These are phyloP conservation scores for Ammospiza nelsoni DNA, from an alignment of 2,113 vertebrate genomes.

Conservation along the genomic window DNA sequence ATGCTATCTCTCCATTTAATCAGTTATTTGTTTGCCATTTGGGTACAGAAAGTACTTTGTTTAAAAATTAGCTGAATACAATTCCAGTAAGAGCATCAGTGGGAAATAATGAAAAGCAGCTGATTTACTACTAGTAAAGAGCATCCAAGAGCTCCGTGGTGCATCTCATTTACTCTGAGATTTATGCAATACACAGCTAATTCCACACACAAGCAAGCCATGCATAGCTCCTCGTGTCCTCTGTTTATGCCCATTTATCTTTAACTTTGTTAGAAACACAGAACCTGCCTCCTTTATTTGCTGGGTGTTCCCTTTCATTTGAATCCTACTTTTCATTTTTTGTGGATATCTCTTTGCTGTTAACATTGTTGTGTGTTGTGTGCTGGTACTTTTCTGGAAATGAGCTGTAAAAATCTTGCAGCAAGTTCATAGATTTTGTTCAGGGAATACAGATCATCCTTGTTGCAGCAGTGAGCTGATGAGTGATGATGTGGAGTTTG, in stretches of 20 bases:
- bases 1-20: slow-evolving; percentile 47
- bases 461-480: background rate
- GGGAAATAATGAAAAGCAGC: background rate
- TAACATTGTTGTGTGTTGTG: background rate
- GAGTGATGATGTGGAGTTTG: background rate
- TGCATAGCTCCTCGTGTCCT: background rate
- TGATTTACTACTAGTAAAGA: background rate
- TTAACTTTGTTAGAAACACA: background rate
- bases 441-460: background rate
- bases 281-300: background rate
- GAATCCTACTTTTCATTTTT: slow-evolving; percentile 26
- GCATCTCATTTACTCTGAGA: background rate
- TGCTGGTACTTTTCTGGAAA: background rate
- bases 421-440: background rate
- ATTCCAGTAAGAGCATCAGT: background rate
- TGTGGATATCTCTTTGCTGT: background rate
- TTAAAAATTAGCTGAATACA: background rate
- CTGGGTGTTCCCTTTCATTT: background rate
- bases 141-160: background rate
- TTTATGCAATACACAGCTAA: background rate
- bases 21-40: slow-evolving; percentile 61
- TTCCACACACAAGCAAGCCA: background rate
- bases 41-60: slow-evolving; percentile 18
- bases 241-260: background rate
- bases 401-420: background rate